Base-by-base conservation (phyloP, 2,797 vertebrate genomes). In the Sebastes diaconus region DNA sequence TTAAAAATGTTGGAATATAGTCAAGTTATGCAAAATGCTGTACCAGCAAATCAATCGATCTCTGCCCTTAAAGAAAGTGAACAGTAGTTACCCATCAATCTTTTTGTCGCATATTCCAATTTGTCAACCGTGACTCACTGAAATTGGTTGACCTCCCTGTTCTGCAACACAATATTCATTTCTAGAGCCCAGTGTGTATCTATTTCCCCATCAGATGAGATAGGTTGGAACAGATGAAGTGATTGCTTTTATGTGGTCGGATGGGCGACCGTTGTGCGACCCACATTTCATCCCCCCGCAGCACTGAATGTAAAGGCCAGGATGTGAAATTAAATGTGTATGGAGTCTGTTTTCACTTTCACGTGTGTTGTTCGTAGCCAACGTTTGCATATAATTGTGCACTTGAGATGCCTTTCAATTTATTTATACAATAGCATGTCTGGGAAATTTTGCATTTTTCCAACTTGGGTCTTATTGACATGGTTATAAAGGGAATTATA, bases 241-340 rank as follows among this genome's bases (percentile, higher is more conserved):
- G 87, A 92, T 90, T 91, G 86, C 84, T 92, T 88, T 85, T 77
- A 83, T 82, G 79, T 77, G 86, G 79, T 84, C 88, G 85, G 84
- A 85, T 87, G 87, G 90, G 84, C 68, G 60, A 55, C 71, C 71
- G 75, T 80, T 84, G 82, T 81, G 58, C 34, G 34, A 66, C 72
- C 66, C 71, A 70, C 78, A 80, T 92, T 86, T 82, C 63, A 32
- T 88, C 87, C 79, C 79, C 73, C 75, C 25, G 65, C 69, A 27
- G 59, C 65, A 13, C 61, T 69, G 72, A 83, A 84, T 75, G 66
- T 72, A 73, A 83, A 81, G 65, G 78, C 87, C 34, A 67, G 69
- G 66, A 77, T 68, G 64, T 66, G 80, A 84, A 83, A 78, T 84
- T 81, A 89, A 88, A 80, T 84, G 83, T 42, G 50, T 24, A 66